Conservation (phyloP, 2,888 invertebrate species). For the Nycteola revayana region DNA sequence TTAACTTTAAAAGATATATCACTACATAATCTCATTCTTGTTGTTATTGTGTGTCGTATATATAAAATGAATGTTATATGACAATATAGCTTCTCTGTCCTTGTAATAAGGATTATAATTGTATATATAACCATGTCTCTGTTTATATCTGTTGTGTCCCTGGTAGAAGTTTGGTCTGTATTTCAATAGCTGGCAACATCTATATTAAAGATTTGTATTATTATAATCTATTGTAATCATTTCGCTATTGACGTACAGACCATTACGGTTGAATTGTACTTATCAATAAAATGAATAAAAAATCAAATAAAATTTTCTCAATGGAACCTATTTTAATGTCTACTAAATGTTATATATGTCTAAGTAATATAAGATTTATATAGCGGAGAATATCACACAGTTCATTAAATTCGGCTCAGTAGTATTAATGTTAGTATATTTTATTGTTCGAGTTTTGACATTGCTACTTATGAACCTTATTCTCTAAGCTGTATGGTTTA, state of each 20-base stretch:
- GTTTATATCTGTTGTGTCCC: conserved; percentile 49
- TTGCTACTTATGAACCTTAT: conserved; percentile 58
- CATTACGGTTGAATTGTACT: conserved; percentile 48
- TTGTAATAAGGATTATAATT: conserved; percentile 37
- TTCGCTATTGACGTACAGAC: conserved; percentile 53
- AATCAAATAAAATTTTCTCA: conserved; percentile 52
- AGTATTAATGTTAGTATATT: conserved; percentile 59
- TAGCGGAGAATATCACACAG: conserved; percentile 56
- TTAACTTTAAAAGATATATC: conserved; percentile 59
- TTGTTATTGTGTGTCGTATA: conserved; percentile 69
- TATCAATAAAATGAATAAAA: conserved; percentile 42
- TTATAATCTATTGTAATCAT: conserved; percentile 11
- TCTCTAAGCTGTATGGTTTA: conserved; percentile 29
- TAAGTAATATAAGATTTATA: conserved; percentile 68
- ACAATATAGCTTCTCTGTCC: conserved; percentile 71
- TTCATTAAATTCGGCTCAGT: conserved; percentile 68
- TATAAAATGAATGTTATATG: conserved; percentile 67
- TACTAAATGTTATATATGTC: conserved; percentile 81
- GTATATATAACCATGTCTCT: conserved; percentile 47
- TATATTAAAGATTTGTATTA: conserved; percentile 6
- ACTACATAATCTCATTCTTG: conserved; percentile 74
- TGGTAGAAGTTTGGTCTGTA: conserved; percentile 47
- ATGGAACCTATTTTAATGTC: conserved; percentile 72
- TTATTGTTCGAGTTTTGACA: conserved; percentile 68
- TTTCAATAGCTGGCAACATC: conserved; percentile 45